Percentiles rank a stretch among this genome's conserved stretches.
phyloP scores from a whole-genome alignment of 2,888 invertebrate genomes.

The Drosophila peninsularis region DNA sequence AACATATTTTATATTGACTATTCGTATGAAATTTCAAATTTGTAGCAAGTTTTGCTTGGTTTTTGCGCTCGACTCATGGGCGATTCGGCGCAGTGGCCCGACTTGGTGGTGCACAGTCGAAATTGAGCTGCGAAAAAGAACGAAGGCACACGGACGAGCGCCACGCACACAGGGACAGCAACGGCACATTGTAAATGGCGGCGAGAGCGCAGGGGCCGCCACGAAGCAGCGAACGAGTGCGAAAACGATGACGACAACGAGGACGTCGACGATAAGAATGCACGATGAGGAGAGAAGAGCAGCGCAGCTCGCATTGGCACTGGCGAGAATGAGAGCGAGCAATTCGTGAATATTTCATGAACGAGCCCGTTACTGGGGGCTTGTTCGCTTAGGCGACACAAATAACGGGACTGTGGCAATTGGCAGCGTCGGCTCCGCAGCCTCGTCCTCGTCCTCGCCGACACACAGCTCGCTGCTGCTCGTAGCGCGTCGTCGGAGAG shows the following conservation, averaged over 20 bases:
- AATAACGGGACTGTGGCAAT: constrained; percentile 57
- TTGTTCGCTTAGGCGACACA: constrained; percentile 57
- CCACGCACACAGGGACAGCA: background rate
- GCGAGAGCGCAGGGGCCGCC: constrained; percentile 38
- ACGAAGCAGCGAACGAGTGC: constrained; percentile 33
- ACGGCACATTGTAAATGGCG: constrained; percentile 34
- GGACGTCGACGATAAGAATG: constrained; percentile 24
- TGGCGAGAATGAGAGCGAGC: constrained; percentile 77
- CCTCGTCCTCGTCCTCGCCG: constrained; percentile 27
- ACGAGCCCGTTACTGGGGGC: constrained; percentile 61
- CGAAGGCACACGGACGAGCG: constrained; percentile 35
- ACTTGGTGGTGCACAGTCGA: constrained; percentile 66
- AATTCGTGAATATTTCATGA: constrained; percentile 82
- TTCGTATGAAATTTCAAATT: constrained; percentile 47
- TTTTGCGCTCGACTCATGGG: constrained; percentile 36
- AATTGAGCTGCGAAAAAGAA: constrained; percentile 41
- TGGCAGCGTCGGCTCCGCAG: constrained; percentile 54
- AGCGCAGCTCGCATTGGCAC: constrained; percentile 40
- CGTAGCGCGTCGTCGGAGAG: constrained; percentile 53
- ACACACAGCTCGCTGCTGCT: constrained; percentile 4
- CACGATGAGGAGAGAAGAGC: constrained; percentile 47
- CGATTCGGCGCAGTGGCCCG: constrained; percentile 79
- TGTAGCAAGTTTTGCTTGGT: constrained; percentile 24
- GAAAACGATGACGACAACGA: constrained; percentile 25
- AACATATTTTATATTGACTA: background rate